Base-by-base conservation (phyloP, 2,888 invertebrate species). In the Heliconius ethilla region DNA sequence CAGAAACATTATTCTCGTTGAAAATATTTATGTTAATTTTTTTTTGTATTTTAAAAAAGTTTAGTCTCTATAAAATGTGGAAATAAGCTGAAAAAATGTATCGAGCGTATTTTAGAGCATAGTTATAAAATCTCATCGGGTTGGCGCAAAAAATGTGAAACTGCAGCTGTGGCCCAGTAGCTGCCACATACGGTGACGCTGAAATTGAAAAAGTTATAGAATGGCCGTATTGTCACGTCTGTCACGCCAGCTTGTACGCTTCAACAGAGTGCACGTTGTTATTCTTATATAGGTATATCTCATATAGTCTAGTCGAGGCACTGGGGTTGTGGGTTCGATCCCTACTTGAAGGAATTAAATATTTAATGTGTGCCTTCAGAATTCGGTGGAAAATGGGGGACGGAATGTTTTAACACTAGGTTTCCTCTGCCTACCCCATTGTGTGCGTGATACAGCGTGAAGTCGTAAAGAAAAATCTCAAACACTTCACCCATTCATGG, bases 141-240 rank as follows among this genome's bases (percentile, higher is more conserved):
- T 1, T 27, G 18, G n/a, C 27, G n/a, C n/a, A 51, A 73, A 77
- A 77, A 63, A 78, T 72, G 59, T 29, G 55, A 72, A 75, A 73
- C 18, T 74, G 51, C 59, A 76, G 72, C 76, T 72, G 76, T 72
- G 59, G 70, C 51, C 67, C 67, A 51, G 63, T 67, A 51, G n/a
- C 40, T 55, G 79, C 75, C 62, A 73, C 77, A 51, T 55, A 65
- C 70, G 66, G 33, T 75, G 75, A 45, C 63, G 37, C 70, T 69
- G 66, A 76, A 75, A 78, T 78, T 80, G 76, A 77, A 80, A 78
- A 80, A 76, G 78, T 77, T 80, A 75, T 76, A 74, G 74, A 77
- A 76, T 63, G 76, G 55, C 67, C 51, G 80, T 77, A 78, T 75
- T 76, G 76, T 77, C 80, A 76, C 72, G 78, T 78, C 51, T 67